Base-by-base conservation (phyloP, 2,888 invertebrate genomes). In the Reticulitermes lucifugus region DNA sequence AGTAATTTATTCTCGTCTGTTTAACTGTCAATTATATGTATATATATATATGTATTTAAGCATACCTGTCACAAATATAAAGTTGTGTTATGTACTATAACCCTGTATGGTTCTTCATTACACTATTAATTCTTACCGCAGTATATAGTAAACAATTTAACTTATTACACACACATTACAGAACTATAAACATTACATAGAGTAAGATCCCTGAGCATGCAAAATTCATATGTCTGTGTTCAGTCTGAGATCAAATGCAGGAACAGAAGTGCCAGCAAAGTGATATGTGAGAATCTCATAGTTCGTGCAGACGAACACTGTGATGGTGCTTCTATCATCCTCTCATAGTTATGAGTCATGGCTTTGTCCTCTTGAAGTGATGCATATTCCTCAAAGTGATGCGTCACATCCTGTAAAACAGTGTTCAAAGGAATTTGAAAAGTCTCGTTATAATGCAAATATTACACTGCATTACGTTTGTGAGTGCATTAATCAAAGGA, bases 381-480 rank as follows among this genome's bases (percentile, higher is more conserved):
- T 14, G 84, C 79, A 51, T 60, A 65, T 22, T 77, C 79, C 43
- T 86, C 86, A 59, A 87, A 83, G 29, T 80, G 73, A 25, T 85
- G 77, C 0, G 87, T 85, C 25, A 83, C 55, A 79, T 87, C 87
- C 87, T 87, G 79, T 18, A 86, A 85, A 14, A 21, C 51, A 73
- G n/a, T 25, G 65, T 46, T 46, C 46, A 46, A 46, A 46, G 10
- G 4, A n/a, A 65, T 35, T 35, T 35, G 1, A 65, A 55, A 18
- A 2, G 14, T 18, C 12, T 51, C 6, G 14, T 51, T 55, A 18
- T 55, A 55, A 55, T 55, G 4, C 12, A 55, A 55, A 5, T 18
- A 18, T 12, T 12, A 5, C 18, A 55, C 14, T 18, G 14, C 1
- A 70, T 10, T 29, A 29, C 25, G 29, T 29, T 25, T 25, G 7